Evolutionary conservation across 2,113 vertebrate species (phyloP).

Genomic region (Zosterops hypoxanthus): DNA sequence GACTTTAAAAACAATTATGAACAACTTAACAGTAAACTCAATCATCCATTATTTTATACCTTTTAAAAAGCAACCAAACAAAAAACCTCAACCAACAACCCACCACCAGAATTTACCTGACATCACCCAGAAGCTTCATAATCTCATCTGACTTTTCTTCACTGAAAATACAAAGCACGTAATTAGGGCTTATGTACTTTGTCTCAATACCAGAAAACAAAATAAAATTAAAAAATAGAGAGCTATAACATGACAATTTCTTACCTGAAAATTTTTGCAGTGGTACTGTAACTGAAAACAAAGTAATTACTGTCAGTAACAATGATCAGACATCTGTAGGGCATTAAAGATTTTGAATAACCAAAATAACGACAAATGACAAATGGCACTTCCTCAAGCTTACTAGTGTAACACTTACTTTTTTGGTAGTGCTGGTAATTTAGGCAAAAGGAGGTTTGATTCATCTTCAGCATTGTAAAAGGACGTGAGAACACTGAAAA

Average conservation of each 20-base stretch:
- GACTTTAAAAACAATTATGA: neutral
- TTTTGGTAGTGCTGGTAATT: conserved; percentile 91
- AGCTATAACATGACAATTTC: neutral
- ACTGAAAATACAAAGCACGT: conserved; percentile 73
- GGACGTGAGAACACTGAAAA: conserved; percentile 82
- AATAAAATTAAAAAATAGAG: neutral
- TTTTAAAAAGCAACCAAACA: neutral
- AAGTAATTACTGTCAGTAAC: neutral
- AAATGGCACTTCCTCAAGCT: neutral
- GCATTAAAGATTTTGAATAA: neutral
- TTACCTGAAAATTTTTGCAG: conserved; percentile 97
- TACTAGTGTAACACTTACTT: conserved; percentile 76
- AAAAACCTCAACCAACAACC: neutral
- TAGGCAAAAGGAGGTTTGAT: conserved; percentile 91
- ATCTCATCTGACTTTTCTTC: conserved; percentile 99
- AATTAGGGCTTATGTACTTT: neutral
- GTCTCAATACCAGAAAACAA: neutral
- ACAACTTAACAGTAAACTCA: neutral
- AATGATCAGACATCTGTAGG: neutral
- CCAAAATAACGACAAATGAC: neutral
- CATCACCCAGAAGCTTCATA: conserved; percentile 94
- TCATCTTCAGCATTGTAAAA: conserved; percentile 93
- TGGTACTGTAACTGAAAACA: conserved; percentile 87
- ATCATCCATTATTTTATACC: neutral
- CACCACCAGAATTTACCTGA: conserved; percentile 78